Base-by-base conservation (phyloP, 2,888 invertebrate species). In the Sialis fuliginosa region DNA sequence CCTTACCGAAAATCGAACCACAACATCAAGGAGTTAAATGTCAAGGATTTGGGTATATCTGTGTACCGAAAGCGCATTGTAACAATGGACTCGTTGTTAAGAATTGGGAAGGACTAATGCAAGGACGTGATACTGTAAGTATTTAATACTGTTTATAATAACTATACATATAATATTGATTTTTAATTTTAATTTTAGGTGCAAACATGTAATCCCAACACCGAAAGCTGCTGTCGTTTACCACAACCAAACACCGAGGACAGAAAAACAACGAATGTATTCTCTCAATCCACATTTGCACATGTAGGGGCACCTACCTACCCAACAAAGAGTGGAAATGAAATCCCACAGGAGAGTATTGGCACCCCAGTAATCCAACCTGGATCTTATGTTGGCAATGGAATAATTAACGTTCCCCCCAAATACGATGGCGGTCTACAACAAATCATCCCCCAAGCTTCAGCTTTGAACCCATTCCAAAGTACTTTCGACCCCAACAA, bases 21-120 rank as follows among this genome's bases (percentile, higher is more conserved):
- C n/a, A n/a, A n/a, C n/a, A n/a, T n/a, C 40, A 34, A 32, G 69
- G 68, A 54, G 64, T 73, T 54, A 67, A 70, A 9, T 81, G 81
- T 56, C 65, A 64, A 50, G 77, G 74, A 1, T 63, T 68, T 44
- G 75, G 74, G 6, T 72, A 70, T 57, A 65, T 74, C 40, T 81
- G 81, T 58, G 78, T 79, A 1, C 62, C 67, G 1, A 75, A 71
- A 50, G 61, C 71, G 1, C 67, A 72, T 53, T 81, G 81, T 58
- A 60, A 67, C 51, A 73, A 78, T 50, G 81, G 81, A 22, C 69
- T 74, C 1, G 70, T 72, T 48, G 70, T 66, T 57, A 65, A 62
- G 5, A 68, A 70, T 48, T 70, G 69, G 7, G 67, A 66, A 35
- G 68, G 65, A 39, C 56, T 71, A 1, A 59, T 69, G 34, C 71